Base-by-base conservation (phyloP, 1,140 invertebrate species). In the Rhyacophila brunnea region DNA sequence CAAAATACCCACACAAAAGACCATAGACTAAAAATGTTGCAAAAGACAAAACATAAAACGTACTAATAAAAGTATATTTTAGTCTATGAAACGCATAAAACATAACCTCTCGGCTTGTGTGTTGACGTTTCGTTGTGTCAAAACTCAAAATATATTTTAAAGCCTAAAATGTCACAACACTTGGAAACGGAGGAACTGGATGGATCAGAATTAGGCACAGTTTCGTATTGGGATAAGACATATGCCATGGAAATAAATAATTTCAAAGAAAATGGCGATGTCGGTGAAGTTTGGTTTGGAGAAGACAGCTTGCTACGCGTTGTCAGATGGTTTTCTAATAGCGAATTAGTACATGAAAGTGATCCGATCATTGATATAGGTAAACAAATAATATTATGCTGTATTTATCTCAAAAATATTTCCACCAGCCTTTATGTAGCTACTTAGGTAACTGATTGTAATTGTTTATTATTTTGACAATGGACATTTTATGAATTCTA, bases 211-310 rank as follows among this genome's bases (percentile, higher is more conserved):
- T 74, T 94, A 35, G 92, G 92, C 17, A 93, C 90, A 0, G 81
- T 86, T 64, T 81, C 88, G 38, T 93, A 87, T 74, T 97, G 95
- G 95, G 88, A 95, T 68, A 75, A 85, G 43, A 77, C 85, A 9
- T 98, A 97, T 72, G 74, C 82, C 44, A 80, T 79, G 52, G 95
- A 97, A 78, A 83, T 95, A 32, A 74, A 81, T 23, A 94, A 95
- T 74, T 97, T 89, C 70, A 79, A 87, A 46, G 85, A 85, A 58
- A 83, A 90, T 71, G 93, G 92, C 2, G 93, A 96, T 71, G 83
- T 90, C 10, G 95, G 95, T 5, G 94, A 97, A 71, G 82, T 96
- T 35, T 96, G 94, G 94, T 97, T 96, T 71, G 93, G 93, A 7
- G 87, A 91, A 72, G 87, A 87, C 48, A 89, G 87, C 58, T 85